Evolutionary conservation across 2,113 vertebrate species (phyloP).

Genomic region (Eulemur rufifrons): DNA sequence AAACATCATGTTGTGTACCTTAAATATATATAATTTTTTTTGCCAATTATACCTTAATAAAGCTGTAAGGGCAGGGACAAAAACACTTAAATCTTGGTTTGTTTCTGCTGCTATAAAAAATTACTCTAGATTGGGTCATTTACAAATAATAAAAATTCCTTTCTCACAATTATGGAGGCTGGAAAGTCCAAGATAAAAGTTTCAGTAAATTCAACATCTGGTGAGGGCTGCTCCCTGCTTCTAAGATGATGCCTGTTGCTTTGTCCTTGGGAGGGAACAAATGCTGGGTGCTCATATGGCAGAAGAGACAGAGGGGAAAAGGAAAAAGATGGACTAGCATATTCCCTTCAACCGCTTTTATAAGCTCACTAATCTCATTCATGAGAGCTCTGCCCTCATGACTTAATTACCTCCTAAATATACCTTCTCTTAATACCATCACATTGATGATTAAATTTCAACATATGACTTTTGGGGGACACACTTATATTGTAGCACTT

Average conservation of each 20-base stretch:
- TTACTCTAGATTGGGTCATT: not conserved
- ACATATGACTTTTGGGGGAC: not conserved
- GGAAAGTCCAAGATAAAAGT: not conserved
- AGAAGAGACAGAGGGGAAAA: not conserved
- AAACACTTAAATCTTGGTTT: not conserved
- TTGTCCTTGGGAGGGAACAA: not conserved
- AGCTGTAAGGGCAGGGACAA: not conserved
- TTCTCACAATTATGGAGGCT: not conserved
- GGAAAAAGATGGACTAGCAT: not conserved
- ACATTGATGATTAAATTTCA: not conserved
- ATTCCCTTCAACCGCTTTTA: not conserved
- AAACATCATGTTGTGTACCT: not conserved
- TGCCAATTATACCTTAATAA: not conserved
- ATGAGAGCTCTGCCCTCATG: not conserved
- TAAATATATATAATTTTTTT: not conserved
- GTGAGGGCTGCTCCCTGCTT: not conserved
- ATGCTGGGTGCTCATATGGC: not conserved
- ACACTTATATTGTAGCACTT: not conserved
- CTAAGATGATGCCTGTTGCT: not conserved
- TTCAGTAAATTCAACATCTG: not conserved
- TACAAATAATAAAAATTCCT: not conserved
- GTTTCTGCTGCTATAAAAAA: not conserved
- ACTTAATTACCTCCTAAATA: not conserved
- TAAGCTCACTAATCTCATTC: not conserved
- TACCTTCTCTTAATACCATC: not conserved